Percentiles rank a stretch among this genome's conserved stretches.
Evolutionary conservation across 2,888 invertebrate species (phyloP).

Genomic region (Lagria hirta): DNA sequence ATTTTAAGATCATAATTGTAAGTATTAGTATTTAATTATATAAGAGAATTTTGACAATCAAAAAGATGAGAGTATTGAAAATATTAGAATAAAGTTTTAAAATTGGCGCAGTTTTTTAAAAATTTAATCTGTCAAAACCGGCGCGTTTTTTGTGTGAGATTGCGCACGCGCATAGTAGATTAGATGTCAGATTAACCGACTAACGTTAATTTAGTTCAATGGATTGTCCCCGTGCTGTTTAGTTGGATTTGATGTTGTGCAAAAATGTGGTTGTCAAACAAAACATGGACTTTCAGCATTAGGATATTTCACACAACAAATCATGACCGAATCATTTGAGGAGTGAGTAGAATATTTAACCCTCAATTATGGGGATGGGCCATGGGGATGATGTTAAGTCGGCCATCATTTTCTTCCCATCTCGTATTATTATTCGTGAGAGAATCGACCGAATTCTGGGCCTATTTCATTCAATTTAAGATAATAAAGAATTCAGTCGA

Average conservation of each 20-base stretch:
- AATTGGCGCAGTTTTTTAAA: constrained; percentile 20
- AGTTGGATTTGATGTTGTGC: constrained; percentile 54
- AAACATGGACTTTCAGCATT: constrained; percentile 75
- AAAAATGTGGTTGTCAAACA: constrained; percentile 53
- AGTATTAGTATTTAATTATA: background rate
- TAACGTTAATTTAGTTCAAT: constrained; percentile 52
- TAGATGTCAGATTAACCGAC: constrained; percentile 41
- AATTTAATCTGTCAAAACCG: constrained; percentile 23
- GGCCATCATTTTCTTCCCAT: constrained; percentile 44
- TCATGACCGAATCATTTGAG: constrained; percentile 90
- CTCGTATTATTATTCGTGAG: constrained; percentile 30
- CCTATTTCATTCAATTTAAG: too few species aligned
- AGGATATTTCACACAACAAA: constrained; percentile 81
- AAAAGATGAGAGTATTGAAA: too few species aligned
- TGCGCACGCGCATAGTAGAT: constrained; percentile 37
- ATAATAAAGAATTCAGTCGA: too few species aligned
- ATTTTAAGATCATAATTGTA: too few species aligned
- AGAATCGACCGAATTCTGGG: constrained; percentile 27
- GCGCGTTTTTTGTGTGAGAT: constrained; percentile 34
- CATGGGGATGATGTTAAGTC: constrained; percentile 42
- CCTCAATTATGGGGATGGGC: constrained; percentile 29
- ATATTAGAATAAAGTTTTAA: too few species aligned
- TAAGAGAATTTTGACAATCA: background rate
- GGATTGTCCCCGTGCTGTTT: constrained; percentile 52
- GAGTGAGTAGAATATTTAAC: constrained; percentile 67